Evolutionary conservation across 2,888 invertebrate species (phyloP).

Genomic region (Clanis bilineata): DNA sequence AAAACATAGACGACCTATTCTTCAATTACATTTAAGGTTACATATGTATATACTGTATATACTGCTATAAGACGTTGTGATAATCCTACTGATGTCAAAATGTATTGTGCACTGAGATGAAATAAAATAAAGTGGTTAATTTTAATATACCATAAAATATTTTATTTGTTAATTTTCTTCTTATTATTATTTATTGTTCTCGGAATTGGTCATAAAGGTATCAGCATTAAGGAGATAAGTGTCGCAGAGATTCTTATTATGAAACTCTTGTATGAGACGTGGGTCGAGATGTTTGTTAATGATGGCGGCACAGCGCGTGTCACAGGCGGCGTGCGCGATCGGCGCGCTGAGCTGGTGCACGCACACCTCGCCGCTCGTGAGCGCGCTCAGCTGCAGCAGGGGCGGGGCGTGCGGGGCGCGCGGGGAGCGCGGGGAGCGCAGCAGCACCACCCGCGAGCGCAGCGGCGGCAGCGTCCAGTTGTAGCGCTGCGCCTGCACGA

Average conservation of each 20-base stretch:
- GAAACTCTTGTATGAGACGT: constrained; percentile 33
- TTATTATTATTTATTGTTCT: too few species aligned
- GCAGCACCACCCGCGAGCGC: constrained; percentile 39
- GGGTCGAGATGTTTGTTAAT: constrained; percentile 41
- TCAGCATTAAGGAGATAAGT: constrained; percentile 26
- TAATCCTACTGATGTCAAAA: too few species aligned
- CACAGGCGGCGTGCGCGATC: constrained; percentile 34
- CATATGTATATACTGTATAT: too few species aligned
- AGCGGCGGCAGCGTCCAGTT: constrained; percentile 28
- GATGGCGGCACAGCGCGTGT: constrained; percentile 40
- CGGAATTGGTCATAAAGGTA: constrained; percentile 16
- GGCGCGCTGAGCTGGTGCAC: constrained; percentile 25
- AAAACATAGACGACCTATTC: too few species aligned
- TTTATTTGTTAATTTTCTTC: background rate
- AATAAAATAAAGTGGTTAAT: too few species aligned
- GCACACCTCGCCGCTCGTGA: constrained; percentile 15
- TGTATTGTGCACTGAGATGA: too few species aligned
- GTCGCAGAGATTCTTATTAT: constrained; percentile 43
- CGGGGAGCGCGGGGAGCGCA: constrained; percentile 31
- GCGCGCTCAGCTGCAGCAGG: constrained; percentile 19
- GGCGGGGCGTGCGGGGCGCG: constrained; percentile 13
- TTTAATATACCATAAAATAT: too few species aligned
- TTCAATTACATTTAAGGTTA: too few species aligned
- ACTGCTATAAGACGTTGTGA: too few species aligned
- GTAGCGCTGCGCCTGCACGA: constrained; percentile 32